Evolutionary conservation across 2,888 invertebrate species (phyloP).

Genomic region (Ophraella communa): DNA sequence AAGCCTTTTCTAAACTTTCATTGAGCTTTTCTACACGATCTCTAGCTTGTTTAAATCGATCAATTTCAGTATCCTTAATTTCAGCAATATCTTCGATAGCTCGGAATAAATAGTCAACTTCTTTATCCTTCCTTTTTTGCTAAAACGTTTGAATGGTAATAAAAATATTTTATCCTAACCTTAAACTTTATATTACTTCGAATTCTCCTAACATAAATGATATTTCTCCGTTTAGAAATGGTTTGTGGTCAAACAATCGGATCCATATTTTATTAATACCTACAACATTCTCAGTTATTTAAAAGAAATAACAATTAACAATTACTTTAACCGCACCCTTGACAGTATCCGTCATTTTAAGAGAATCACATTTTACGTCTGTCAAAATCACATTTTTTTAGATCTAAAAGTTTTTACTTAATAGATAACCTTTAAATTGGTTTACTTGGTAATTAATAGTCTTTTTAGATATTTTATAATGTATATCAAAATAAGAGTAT

Average conservation of each 20-base stretch:
- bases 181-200: slow-evolving; percentile 67
- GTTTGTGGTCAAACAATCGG: slow-evolving; percentile 85
- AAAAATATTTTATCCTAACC: slow-evolving; percentile 37
- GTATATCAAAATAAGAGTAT: too few relatives aligned
- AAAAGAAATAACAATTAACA: slow-evolving; percentile 11
- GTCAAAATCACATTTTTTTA: neutral
- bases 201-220: slow-evolving; percentile 83
- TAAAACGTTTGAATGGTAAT: slow-evolving; percentile 53
- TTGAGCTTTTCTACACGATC: slow-evolving; percentile 68
- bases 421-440: too few relatives aligned
- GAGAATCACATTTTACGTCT: slow-evolving; percentile 8
- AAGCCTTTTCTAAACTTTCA: slow-evolving; percentile 71
- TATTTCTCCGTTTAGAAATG: slow-evolving; percentile 86
- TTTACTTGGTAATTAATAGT: too few relatives aligned
- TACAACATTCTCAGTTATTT: slow-evolving; percentile 57
- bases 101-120: slow-evolving; percentile 79
- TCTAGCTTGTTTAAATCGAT: slow-evolving; percentile 69
- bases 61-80: slow-evolving; percentile 76
- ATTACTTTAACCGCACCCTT: slow-evolving; percentile 51
- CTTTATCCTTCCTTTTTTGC: slow-evolving; percentile 80
- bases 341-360: slow-evolving; percentile 53
- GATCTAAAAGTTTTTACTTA: neutral
- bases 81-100: slow-evolving; percentile 79
- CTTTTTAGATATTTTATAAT: too few relatives aligned
- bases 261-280: slow-evolving; percentile 85